phyloP scores from a whole-genome alignment of 2,888 invertebrate genomes.

The Acleris holmiana region DNA sequence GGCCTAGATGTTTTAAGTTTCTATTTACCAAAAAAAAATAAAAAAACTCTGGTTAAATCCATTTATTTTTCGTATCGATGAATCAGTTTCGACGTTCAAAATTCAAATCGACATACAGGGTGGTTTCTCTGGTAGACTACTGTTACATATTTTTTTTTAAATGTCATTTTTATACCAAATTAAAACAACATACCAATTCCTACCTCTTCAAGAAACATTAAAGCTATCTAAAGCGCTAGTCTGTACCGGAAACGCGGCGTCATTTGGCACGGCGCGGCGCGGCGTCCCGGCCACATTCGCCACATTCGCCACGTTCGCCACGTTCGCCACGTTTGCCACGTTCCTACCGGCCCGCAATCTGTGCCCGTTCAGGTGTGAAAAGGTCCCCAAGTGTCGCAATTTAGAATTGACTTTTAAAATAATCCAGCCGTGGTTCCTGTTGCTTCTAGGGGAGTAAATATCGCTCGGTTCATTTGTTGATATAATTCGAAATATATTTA shows the following conservation, averaged over 20 bases:
- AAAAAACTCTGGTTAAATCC: too few relatives aligned
- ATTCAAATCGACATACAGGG: too few relatives aligned
- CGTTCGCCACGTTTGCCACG: constrained; percentile 1
- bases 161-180: too few relatives aligned
- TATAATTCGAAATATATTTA: too few relatives aligned
- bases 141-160: too few relatives aligned
- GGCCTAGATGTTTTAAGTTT: too few relatives aligned
- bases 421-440: constrained; percentile 12
- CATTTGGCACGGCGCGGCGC: constrained; percentile 10
- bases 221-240: background rate
- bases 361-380: constrained; percentile 24
- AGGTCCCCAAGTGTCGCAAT: background rate
- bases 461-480: too few relatives aligned
- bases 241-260: constrained; percentile 12
- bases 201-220: constrained; percentile 8
- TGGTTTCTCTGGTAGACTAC: too few relatives aligned
- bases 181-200: background rate
- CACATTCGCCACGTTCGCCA: background rate
- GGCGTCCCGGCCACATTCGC: background rate
- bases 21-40: too few relatives aligned
- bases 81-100: too few relatives aligned
- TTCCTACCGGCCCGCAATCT: background rate
- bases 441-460: background rate
- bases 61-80: too few relatives aligned
- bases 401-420: constrained; percentile 7